A percentile compares a stretch with the other conserved stretches of the same genome.
phyloP scores from a whole-genome alignment of 2,888 invertebrate genomes.

The Meganola albula region DNA sequence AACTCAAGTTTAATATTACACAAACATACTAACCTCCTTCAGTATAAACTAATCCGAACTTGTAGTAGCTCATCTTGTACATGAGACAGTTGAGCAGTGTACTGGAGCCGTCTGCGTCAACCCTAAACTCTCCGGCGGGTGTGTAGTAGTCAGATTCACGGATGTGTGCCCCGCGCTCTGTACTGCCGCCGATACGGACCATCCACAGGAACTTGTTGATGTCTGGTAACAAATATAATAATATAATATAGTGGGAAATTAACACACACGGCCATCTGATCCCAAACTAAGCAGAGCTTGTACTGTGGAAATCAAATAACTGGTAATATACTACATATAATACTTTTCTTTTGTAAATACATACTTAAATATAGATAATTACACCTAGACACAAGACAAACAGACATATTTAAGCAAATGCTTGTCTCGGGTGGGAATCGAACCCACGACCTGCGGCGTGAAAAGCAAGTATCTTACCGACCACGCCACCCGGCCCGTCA shows the following conservation, averaged over 20 bases:
- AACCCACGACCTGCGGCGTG: too few species aligned
- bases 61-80: constrained; percentile 99
- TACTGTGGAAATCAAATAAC: neutral
- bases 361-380: too few species aligned
- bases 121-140: constrained; percentile 95
- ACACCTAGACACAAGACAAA: too few species aligned
- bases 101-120: constrained; percentile 95
- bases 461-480: too few species aligned
- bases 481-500: too few species aligned
- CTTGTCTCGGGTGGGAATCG: too few species aligned
- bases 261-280: neutral
- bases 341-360: too few species aligned
- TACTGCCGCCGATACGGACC: constrained; percentile 98
- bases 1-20: too few species aligned
- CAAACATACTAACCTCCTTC: constrained; percentile 92
- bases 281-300: neutral
- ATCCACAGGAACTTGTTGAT: constrained; percentile 99
- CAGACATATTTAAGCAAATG: too few species aligned
- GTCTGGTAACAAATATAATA: constrained; percentile 81
- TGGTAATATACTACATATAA: too few species aligned
- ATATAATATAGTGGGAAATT: neutral
- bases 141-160: constrained; percentile 98
- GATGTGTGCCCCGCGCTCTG: constrained; percentile 95
- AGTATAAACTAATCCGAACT: constrained; percentile 97
- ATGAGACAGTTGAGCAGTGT: constrained; percentile 97